Percentiles rank a stretch among this genome's conserved stretches.
Conservation (phyloP, 2,113 vertebrate species). For the Mormyrus lacerda region DNA sequence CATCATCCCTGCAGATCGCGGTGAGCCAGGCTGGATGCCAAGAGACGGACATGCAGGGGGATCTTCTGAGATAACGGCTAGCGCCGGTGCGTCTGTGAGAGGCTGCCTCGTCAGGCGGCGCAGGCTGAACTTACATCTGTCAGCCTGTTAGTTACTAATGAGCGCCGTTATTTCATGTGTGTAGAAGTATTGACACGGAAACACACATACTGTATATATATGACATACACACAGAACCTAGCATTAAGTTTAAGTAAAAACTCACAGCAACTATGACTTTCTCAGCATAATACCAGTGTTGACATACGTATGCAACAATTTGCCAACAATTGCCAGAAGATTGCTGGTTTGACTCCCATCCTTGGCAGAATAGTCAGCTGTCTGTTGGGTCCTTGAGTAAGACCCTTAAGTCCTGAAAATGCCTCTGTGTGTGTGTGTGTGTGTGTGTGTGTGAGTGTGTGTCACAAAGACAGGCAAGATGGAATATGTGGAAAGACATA, state of each 20-base stretch:
- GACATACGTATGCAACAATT: not conserved
- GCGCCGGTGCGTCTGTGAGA: not conserved
- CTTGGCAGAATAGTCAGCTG: not conserved
- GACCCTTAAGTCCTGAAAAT: not conserved
- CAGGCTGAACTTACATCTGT: not conserved
- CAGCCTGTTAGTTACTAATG: not conserved
- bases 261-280: not conserved
- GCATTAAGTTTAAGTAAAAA: not conserved
- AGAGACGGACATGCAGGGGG: not conserved
- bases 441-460: no score
- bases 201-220: not conserved
- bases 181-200: not conserved
- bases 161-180: not conserved
- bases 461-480: no score
- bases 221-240: not conserved
- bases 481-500: no score
- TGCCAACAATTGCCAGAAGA: not conserved
- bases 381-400: not conserved
- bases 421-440: no score
- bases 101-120: not conserved
- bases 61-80: not conserved
- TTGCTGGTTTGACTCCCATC: not conserved
- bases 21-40: not conserved
- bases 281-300: not conserved
- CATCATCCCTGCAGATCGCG: not conserved